These are phyloP conservation scores for Lepidocolaptes lacrymiger DNA, from an alignment of 2,797 vertebrate genomes.

Conservation along the genomic window DNA sequence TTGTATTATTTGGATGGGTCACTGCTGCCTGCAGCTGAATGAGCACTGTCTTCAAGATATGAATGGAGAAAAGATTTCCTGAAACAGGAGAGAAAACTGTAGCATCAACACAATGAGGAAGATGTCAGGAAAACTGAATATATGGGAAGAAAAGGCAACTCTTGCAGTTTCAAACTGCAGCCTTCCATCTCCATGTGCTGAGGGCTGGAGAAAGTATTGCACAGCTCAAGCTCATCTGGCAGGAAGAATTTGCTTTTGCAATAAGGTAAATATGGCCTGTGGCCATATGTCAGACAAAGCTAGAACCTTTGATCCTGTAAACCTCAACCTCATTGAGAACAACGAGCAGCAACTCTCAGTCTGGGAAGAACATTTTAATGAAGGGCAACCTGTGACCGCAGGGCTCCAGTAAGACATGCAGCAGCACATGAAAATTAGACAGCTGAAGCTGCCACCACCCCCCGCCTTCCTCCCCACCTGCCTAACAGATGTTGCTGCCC, in stretches of 20 bases:
- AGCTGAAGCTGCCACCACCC: background rate
- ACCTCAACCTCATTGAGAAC: background rate
- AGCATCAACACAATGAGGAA: background rate
- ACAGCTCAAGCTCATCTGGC: background rate
- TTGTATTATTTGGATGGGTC: background rate
- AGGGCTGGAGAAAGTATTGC: background rate
- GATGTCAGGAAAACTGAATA: background rate
- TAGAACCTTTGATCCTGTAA: background rate
- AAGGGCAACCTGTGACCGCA: background rate
- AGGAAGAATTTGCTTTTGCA: background rate
- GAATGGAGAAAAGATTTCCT: background rate
- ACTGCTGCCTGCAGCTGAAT: background rate
- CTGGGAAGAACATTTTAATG: background rate
- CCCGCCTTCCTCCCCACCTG: background rate
- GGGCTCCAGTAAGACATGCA: background rate
- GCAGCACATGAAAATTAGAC: background rate
- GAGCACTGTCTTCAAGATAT: background rate
- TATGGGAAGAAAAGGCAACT: background rate
- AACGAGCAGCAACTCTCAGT: background rate
- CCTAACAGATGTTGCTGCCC: background rate
- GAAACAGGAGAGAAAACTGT: background rate
- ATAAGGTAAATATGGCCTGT: background rate
- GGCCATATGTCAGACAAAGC: background rate
- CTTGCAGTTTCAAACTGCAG: background rate
- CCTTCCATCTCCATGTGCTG: background rate